Percentiles rank a stretch among this genome's conserved stretches.
Conservation (phyloP, 2,113 vertebrate species). For the Galbula dea region DNA sequence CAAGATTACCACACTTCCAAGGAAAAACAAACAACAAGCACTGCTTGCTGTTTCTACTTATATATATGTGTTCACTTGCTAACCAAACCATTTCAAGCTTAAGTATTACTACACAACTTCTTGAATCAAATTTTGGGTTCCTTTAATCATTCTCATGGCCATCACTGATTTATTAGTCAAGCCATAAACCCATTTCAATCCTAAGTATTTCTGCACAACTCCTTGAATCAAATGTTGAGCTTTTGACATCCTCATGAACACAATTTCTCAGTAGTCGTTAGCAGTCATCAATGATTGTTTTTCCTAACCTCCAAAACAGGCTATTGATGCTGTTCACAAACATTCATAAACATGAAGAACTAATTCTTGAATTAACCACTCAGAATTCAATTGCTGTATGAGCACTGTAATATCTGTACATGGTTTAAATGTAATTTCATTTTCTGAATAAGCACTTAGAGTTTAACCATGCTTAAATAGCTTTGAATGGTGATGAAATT, state of each 20-base stretch:
- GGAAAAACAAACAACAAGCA: background rate
- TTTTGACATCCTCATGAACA: background rate
- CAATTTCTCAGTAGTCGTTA: background rate
- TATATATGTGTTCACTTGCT: background rate
- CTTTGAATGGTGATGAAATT: background rate
- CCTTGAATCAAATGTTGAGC: background rate
- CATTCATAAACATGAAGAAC: background rate
- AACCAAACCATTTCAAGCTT: background rate
- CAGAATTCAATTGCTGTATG: background rate
- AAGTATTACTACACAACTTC: background rate
- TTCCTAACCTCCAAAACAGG: background rate
- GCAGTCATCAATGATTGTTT: background rate
- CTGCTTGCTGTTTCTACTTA: background rate
- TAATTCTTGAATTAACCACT: background rate
- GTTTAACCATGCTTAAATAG: background rate
- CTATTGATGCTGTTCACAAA: background rate
- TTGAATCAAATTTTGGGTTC: background rate
- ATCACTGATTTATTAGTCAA: background rate
- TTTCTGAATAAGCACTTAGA: slow-evolving; percentile 10
- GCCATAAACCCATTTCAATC: background rate
- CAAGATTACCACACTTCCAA: background rate
- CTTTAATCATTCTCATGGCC: background rate
- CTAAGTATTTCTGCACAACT: background rate
- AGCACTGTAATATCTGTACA: background rate
- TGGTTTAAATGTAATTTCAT: background rate